A percentile compares a stretch with the other conserved stretches of the same genome.
These are phyloP conservation scores for Spea multiplicata DNA, from an alignment of 2,113 vertebrate genomes.

Conservation along the genomic window DNA sequence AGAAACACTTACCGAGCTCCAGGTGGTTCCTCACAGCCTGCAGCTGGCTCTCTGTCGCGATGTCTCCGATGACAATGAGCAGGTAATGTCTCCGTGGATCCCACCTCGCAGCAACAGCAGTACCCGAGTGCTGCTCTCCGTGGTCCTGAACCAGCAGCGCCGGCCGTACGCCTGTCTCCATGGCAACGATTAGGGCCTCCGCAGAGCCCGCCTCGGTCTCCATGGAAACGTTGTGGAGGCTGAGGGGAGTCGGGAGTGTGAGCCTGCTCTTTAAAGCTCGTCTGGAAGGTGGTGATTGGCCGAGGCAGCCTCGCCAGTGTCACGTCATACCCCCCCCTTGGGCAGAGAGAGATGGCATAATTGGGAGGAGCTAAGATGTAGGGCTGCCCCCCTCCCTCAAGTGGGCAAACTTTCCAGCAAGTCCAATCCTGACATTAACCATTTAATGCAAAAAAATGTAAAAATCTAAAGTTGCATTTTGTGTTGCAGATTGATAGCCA, in stretches of 20 bases:
- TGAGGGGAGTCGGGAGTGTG: constrained; percentile 51
- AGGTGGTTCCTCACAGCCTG: constrained; percentile 73
- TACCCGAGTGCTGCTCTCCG: constrained; percentile 52
- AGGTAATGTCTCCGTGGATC: constrained; percentile 68
- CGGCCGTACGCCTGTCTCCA: constrained; percentile 71
- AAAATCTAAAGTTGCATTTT: too few species aligned
- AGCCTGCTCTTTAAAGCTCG: constrained; percentile 59
- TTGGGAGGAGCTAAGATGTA: background rate
- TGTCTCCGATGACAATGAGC: constrained; percentile 84
- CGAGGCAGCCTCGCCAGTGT: background rate
- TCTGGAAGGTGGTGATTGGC: constrained; percentile 66
- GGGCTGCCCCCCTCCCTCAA: too few species aligned
- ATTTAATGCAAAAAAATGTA: too few species aligned
- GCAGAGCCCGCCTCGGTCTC: constrained; percentile 71
- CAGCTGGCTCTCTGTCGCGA: constrained; percentile 74
- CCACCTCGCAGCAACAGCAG: constrained; percentile 52
- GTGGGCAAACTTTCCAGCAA: too few species aligned
- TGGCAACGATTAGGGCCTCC: constrained; percentile 71
- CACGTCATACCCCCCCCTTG: background rate
- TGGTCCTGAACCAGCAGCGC: constrained; percentile 61
- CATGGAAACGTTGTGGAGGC: constrained; percentile 80
- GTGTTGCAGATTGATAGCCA: too few species aligned
- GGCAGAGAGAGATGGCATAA: background rate
- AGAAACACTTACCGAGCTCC: constrained; percentile 69
- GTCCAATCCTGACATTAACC: too few species aligned